Evolutionary conservation across 2,888 invertebrate species (phyloP), one percentile per base, ranked within the genome.

Genomic region (Diarsia dahlii): DNA sequence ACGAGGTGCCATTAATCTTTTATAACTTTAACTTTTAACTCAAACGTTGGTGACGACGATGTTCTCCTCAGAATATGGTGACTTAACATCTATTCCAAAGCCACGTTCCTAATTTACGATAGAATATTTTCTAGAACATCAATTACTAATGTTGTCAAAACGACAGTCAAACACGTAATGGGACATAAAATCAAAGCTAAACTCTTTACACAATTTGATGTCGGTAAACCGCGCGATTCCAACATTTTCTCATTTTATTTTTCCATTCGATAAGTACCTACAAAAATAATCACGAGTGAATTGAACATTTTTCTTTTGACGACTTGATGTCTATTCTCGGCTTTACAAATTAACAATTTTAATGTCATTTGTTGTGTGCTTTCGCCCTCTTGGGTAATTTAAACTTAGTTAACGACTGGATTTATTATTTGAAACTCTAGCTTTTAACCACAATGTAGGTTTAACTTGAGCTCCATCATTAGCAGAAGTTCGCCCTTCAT

Each of bases 181-280:
- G 56, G 48, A 80, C 54, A 71, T 71, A 50, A 72, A 65, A 77
- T 84, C 65, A 66, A 80, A 74, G 56, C 66, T 60, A 23, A 82
- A 66, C 68, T 76, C 81, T 80, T 72, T 46, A 76, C 69, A 60
- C 76, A 76, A 73, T 84, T 75, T 54, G 18, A 56, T 56, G 64
- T 71, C 58, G 63, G 66, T 72, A 70, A 83, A 62, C 48, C 54
- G 39, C 66, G 18, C 39, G 58, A 65, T 71, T 71, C 54, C 52
- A 54, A 20, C 68, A 64, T 78, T 82, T 80, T 76, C 62, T 63
- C 50, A 56, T 73, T 80, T 78, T 63, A 67, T 82, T 78, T 79
- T 52, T 45, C 66, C 74, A 65, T 74, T 74, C 56, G 60, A 58
- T 77, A 74, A 60, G 50, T 74, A 70, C 48, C n/a, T n/a, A n/a